Conservation (phyloP, 2,888 invertebrate species). For the Acholoe squamosa region DNA sequence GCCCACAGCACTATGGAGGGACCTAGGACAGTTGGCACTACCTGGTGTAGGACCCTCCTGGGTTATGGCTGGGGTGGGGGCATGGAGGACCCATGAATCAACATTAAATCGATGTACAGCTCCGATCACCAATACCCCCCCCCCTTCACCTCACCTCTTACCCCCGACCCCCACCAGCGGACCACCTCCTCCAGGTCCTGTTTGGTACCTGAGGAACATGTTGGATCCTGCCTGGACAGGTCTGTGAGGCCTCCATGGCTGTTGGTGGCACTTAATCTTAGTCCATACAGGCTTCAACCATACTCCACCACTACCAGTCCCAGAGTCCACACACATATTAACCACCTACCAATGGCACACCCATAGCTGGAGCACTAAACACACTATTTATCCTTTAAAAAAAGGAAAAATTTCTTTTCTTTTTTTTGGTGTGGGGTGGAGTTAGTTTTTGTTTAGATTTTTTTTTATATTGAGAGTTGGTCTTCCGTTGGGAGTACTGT, state of each 20-base stretch:
- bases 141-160: no score
- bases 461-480: no score
- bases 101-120: not conserved
- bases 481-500: not conserved
- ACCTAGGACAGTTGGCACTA: constrained; percentile 2
- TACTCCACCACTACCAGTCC: not conserved
- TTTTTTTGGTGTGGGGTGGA: no score
- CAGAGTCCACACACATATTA: not conserved
- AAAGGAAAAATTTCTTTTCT: no score
- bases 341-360: not conserved
- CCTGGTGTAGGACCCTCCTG: not conserved
- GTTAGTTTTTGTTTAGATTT: no score
- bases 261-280: not conserved
- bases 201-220: constrained; percentile 25
- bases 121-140: not conserved
- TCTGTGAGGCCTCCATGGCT: not conserved
- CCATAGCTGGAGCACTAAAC: not conserved
- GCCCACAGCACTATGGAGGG: not conserved
- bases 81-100: not conserved
- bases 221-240: constrained; percentile 34
- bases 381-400: no score
- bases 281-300: not conserved
- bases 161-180: no score
- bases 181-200: not conserved
- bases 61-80: not conserved